A percentile compares a stretch with the other conserved stretches of the same genome.
Evolutionary conservation across 1,140 invertebrate genomes (phyloP).

Genomic region (Zaprionus capensis): DNA sequence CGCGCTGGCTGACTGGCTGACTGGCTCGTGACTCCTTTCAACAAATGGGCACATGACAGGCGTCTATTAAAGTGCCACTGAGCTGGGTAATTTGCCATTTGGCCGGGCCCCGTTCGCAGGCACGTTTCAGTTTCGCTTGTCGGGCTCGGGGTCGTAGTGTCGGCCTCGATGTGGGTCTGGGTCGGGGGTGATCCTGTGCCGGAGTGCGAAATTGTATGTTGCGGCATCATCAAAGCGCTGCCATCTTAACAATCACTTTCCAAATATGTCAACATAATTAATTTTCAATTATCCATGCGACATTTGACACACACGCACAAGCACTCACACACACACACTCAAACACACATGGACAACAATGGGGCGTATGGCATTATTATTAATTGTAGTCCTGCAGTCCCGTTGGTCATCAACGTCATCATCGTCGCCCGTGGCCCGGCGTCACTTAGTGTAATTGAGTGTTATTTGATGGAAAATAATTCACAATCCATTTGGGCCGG

Average conservation of each 20-base stretch:
- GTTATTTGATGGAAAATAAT: constrained; percentile 74
- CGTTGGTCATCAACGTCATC: constrained; percentile 43
- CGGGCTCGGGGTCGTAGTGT: not conserved
- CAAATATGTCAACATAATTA: constrained; percentile 83
- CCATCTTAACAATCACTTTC: constrained; percentile 80
- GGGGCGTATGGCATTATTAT: constrained; percentile 68
- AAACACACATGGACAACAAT: constrained; percentile 14
- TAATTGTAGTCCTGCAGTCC: constrained; percentile 63
- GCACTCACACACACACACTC: not conserved
- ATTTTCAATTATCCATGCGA: constrained; percentile 80
- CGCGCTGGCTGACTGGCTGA: not conserved
- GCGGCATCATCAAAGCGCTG: constrained; percentile 57
- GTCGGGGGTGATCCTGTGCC: not conserved
- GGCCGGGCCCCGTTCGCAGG: constrained; percentile 20
- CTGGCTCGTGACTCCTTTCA: constrained; percentile 39
- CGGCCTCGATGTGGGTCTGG: not conserved
- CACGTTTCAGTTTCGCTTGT: constrained; percentile 15
- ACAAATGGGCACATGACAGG: constrained; percentile 71
- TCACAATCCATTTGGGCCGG: constrained; percentile 60
- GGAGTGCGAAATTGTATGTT: constrained; percentile 58
- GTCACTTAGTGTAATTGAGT: constrained; percentile 80
- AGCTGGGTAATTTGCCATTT: constrained; percentile 59
- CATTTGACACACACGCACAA: constrained; percentile 47
- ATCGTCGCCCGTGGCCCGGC: constrained; percentile 40
- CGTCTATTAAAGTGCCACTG: constrained; percentile 34